These are phyloP conservation scores for Threskiornis aethiopicus DNA, from an alignment of 2,797 vertebrate genomes.

Conservation along the genomic window DNA sequence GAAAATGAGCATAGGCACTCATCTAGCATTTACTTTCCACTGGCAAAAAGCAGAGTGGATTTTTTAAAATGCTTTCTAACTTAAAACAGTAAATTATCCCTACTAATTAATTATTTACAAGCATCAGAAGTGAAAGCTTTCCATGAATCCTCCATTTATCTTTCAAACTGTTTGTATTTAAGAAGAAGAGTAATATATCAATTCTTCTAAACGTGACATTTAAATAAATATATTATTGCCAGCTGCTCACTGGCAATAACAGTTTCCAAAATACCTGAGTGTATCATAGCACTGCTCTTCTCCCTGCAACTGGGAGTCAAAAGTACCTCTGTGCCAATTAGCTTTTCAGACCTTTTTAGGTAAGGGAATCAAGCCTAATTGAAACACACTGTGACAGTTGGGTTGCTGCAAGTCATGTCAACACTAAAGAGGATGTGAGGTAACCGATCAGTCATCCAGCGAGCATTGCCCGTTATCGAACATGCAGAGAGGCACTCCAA, in stretches of 20 bases:
- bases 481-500: background rate
- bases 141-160: background rate
- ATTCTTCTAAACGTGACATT: background rate
- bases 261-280: background rate
- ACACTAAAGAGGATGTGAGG: conserved; percentile 37
- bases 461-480: background rate
- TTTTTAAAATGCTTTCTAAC: background rate
- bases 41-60: background rate
- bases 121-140: background rate
- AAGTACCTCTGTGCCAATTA: conserved; percentile 56
- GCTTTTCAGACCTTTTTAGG: conserved; percentile 58
- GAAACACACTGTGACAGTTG: conserved; percentile 47
- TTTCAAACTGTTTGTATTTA: background rate
- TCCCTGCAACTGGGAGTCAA: conserved; percentile 48
- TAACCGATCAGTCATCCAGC: conserved; percentile 30
- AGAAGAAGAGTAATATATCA: background rate
- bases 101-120: background rate
- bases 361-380: conserved; percentile 68
- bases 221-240: background rate
- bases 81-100: background rate
- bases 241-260: background rate
- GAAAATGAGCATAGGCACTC: background rate
- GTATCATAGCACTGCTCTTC: background rate
- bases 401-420: conserved; percentile 12
- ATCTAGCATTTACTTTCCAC: background rate